Evolutionary conservation across 1,140 invertebrate species (phyloP), one percentile per base, ranked within the genome.

Genomic region (Drosophila nikananu): DNA sequence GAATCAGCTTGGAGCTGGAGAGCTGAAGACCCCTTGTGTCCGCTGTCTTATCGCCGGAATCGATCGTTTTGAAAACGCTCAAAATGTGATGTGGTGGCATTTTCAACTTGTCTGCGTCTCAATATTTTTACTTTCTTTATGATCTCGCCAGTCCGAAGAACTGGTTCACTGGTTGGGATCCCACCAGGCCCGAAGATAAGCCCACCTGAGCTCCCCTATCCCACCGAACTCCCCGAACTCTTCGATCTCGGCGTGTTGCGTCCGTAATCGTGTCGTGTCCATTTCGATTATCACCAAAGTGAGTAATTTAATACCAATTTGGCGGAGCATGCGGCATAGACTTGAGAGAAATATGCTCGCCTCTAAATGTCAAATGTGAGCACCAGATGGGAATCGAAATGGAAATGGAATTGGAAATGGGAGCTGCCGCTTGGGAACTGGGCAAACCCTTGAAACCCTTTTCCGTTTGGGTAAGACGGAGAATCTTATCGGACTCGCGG

Each of bases 71-170:
- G 78, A 83, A 92, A 92, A 92, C 89, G 91, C 82, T 90, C 86
- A 77, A 82, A 90, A 92, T 89, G 86, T 92, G 91, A 91, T 92
- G 91, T 92, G 91, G 91, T 92, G 91, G 91, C 91, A 92, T 92
- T 92, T 92, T 91, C 86, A 86, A 89, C 91, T 92, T 92, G 91
- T 92, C 91, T 89, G 91, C 91, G 77, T 91, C 84, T 92, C 76
- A 89, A 92, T 92, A 92, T 81, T 86, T 92, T 92, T 92, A 92
- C 77, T 89, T 86, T 84, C 78, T 91, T 91, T 84, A 84, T 80
- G 81, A 80, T 76, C 74, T 65, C 68, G 44, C 61, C 66, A 62
- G 58, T 65, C 67, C 80, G 68, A 83, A 75, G 75, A 89, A 89
- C 86, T 89, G 86, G 86, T 89, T 89, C 86, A 90, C 62, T 58